Base-by-base conservation (phyloP, 2,113 vertebrate genomes). In the Centropristis striata region DNA sequence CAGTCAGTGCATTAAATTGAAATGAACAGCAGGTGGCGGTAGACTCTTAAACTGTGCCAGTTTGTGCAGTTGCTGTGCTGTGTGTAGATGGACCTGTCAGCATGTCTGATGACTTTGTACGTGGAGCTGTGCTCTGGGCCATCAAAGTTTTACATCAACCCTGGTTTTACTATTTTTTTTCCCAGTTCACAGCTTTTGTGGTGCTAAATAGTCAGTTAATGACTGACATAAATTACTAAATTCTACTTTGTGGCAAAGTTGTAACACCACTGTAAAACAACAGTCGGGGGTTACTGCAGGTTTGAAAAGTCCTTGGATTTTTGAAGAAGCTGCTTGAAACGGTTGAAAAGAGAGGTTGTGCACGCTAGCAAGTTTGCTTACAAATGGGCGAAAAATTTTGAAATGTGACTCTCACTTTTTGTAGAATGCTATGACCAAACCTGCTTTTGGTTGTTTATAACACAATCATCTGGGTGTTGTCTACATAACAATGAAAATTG, bases 1-100 rank as follows among this genome's bases (percentile, higher is more conserved):
- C 39, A 16, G 36, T 39, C 12, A 10, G 9, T 70, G 65, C 46
- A 57, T 28, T 63, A 0, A 67, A 27, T 23, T 70, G 9, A 74
- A 23, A 28, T 70, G 18, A 78, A 46, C 93, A 93, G 87, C 75
- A 94, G 93, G 75, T 86, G 94, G 93, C 78, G 41, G 47, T 79
- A 92, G 25, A 86, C 5, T 36, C 60, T 11, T 36, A 32, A 25
- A 20, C 11, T 27, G 14, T 51, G 20, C 49, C 0, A 25, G 12
- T 28, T 20, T 20, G 1, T 51, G 3, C 20, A 13, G 59, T 54
- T 10, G 25, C 13, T 37, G 41, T 13, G 51, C 37, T 50, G 41
- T 36, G 15, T 32, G 65, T n/a, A 13, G 25, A 57, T 18, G 16
- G 21, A 41, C 5, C 14, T 25, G 28, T 59, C 54, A 2, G 27